Base-by-base conservation (phyloP, 2,113 vertebrate genomes). In the Malurus cyaneus region DNA sequence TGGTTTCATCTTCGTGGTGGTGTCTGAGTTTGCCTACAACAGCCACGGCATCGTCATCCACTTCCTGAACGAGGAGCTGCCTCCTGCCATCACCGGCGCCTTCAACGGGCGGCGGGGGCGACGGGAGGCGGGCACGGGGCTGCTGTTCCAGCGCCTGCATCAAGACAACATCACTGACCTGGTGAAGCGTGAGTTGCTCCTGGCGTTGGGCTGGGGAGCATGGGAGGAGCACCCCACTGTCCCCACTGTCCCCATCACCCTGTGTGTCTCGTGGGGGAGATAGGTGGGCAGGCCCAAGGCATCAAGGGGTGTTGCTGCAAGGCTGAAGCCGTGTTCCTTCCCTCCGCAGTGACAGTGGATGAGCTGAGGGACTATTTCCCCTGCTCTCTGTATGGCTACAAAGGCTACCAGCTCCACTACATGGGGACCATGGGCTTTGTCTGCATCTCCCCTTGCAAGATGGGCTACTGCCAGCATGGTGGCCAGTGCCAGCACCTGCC, bases 371-470 rank as follows among this genome's bases (percentile, higher is more conserved):
- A 2, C 8, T 96, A 96, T 41, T 96, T 96, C 52, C 41, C 82
- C 47, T 96, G 96, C 2, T 21, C 8, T 26, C 80, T 92, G 32
- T 88, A 92, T 0, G 64, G 72, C 52, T 96, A 96, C 76, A 73
- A 93, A 82, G 95, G 95, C 60, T 96, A 96, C 72, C 59, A 0
- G 29, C 96, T 96, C 42, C 67, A 26, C 72, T 96, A 94, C 2
- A 0, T 1, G 4, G 39, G 2, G 6, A 80, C 50, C 8, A 0
- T 20, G 0, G 96, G 96, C 54, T 96, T 96, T 0, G 0, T 88
- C 85, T 96, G 96, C 92, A 39, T 86, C 59, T 96, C 96, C 32
- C 96, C 88, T 49, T 96, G 96, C 93, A 96, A 93, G 79, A 92
- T 3, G 34, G 95, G 88, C 82, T 96, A 93, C 82, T 96, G 96